Evolutionary conservation across 2,888 invertebrate species (phyloP).

Genomic region (Drosophila macrospina): DNA sequence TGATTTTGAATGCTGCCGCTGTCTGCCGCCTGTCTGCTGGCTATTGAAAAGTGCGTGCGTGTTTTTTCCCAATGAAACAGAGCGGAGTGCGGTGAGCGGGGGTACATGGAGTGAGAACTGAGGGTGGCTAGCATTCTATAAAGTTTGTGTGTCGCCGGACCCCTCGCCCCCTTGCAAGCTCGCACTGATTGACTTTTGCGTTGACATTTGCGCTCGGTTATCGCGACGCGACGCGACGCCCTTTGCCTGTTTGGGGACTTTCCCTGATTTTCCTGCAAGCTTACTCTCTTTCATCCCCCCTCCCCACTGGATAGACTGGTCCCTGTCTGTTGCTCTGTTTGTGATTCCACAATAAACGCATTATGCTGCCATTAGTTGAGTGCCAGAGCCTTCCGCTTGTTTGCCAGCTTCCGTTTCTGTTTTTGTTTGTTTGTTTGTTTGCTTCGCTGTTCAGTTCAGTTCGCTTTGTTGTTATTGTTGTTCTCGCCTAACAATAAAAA

Average conservation of each 20-base stretch:
- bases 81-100: not conserved
- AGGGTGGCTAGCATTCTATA: conserved; percentile 46
- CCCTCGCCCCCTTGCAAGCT: conserved; percentile 2
- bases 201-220: conserved; percentile 76
- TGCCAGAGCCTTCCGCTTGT: conserved; percentile 79
- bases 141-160: conserved; percentile 34
- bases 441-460: conserved; percentile 44
- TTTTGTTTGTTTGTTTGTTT: conserved; percentile 56
- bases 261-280: conserved; percentile 2
- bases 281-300: not conserved
- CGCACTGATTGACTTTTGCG: conserved; percentile 76
- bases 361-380: conserved; percentile 81
- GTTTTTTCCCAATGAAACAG: conserved; percentile 24
- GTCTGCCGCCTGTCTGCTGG: conserved; percentile 66
- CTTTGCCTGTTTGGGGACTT: conserved; percentile 42
- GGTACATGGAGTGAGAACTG: no score
- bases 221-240: conserved; percentile 42
- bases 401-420: conserved; percentile 76
- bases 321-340: conserved; percentile 25
- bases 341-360: conserved; percentile 79
- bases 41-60: conserved; percentile 77
- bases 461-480: conserved; percentile 20
- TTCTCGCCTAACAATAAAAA: conserved; percentile 68
- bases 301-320: conserved; percentile 4
- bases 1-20: conserved; percentile 76